Conservation (phyloP, 2,888 invertebrate species). For the Laothoe populi region DNA sequence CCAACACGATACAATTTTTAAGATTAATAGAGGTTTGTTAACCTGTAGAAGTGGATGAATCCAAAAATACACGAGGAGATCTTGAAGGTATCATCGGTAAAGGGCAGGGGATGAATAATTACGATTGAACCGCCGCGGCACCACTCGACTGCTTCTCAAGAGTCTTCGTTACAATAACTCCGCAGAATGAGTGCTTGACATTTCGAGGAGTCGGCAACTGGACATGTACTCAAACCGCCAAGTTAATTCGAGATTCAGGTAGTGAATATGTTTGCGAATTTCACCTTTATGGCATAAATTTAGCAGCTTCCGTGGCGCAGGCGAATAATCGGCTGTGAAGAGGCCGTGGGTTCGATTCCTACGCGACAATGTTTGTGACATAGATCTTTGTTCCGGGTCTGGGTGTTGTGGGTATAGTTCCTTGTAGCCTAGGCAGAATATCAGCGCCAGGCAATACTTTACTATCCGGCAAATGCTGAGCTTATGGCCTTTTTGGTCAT, state of each 20-base stretch:
- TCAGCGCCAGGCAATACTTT: too few species aligned
- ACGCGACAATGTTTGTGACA: too few species aligned
- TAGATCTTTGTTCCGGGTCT: too few species aligned
- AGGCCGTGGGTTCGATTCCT: too few species aligned
- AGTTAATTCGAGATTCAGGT: neutral
- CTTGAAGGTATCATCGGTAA: conserved; percentile 13
- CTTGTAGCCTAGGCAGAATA: too few species aligned
- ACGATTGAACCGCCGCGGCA: conserved; percentile 22
- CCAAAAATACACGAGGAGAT: conserved; percentile 14
- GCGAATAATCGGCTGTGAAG: too few species aligned
- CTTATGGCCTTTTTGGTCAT: too few species aligned
- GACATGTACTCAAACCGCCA: conserved; percentile 13
- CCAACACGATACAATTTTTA: too few species aligned
- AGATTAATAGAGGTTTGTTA: too few species aligned
- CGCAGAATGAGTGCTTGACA: conserved; percentile 24
- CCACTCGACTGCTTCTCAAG: conserved; percentile 8
- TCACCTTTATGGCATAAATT: neutral
- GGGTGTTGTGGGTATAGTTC: too few species aligned
- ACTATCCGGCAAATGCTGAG: too few species aligned
- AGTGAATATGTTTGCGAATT: neutral
- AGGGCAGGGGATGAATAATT: conserved; percentile 23
- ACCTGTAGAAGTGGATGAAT: neutral
- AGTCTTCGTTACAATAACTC: conserved; percentile 27
- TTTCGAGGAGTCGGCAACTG: conserved; percentile 12
- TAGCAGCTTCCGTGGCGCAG: too few species aligned